Evolutionary conservation across 1,140 invertebrate genomes (phyloP), one percentile per base, ranked within the genome.

Genomic region (Homalodisca vitripennis): DNA sequence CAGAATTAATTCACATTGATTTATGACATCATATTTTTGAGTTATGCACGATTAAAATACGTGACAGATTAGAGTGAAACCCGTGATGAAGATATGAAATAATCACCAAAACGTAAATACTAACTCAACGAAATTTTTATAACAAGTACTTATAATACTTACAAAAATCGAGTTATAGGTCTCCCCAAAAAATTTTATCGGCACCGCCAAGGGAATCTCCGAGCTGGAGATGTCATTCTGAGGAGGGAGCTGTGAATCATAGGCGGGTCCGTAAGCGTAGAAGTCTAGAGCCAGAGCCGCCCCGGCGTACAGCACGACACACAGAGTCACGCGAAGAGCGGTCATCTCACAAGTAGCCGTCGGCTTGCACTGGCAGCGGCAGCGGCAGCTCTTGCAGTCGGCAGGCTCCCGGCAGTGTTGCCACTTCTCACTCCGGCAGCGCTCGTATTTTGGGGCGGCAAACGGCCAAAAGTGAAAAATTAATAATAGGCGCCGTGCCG

Each of bases 81-180:
- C n/a, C n/a, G n/a, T n/a, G n/a, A n/a, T n/a, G n/a, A n/a, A n/a
- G n/a, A n/a, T n/a, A n/a, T n/a, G n/a, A n/a, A n/a, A n/a, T n/a
- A n/a, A n/a, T n/a, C n/a, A n/a, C n/a, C n/a, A n/a, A n/a, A n/a
- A n/a, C n/a, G n/a, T n/a, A n/a, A n/a, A n/a, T n/a, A n/a, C n/a
- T n/a, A n/a, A n/a, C n/a, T n/a, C n/a, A n/a, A n/a, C n/a, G n/a
- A n/a, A n/a, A n/a, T n/a, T n/a, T n/a, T n/a, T 6, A 41, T 17
- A 41, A 41, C 34, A 10, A 10, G 34, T 41, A 10, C 6, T 41
- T 41, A 65, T 3, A 20, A 48, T 77, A 91, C 91, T 92, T 81
- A 94, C 91, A 80, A 84, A 93, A 76, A 93, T 82, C 31, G 83
- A 83, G 48, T 85, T 84, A 79, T 91, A 92, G 57, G 80, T 79